Base-by-base conservation (phyloP, 2,113 vertebrate genomes). In the Myrmophylax atrothorax region DNA sequence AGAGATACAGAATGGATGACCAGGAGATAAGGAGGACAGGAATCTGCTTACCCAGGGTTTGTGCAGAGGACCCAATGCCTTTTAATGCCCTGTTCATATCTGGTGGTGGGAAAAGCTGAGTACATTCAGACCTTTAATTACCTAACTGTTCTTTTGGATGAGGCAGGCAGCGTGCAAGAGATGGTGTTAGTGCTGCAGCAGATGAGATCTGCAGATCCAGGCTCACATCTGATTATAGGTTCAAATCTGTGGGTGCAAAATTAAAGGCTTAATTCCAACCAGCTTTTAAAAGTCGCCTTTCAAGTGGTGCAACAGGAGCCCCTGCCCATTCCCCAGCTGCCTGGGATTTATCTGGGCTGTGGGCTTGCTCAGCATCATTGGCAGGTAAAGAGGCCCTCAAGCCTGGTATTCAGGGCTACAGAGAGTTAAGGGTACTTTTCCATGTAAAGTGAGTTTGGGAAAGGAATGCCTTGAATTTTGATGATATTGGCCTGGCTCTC, bases 391-490 rank as follows among this genome's bases (percentile, higher is more conserved):
- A 92, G 59, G 81, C 69, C 73, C 88, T 95, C 89, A 49, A 81
- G 68, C 64, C 94, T 91, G 90, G 89, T 85, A 73, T 84, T 88
- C 47, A 17, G 72, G 87, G 73, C 88, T 89, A 84, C 49, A 53
- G 89, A 86, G 78, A 87, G 81, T 89, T 83, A 91, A 93, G 94
- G 91, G 78, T 63, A 55, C 76, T 90, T 84, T 86, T 87, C 86
- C 72, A 88, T 31, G 60, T 80, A 76, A 91, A 84, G 68, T 33
- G 47, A 11, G 7, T 91, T 96, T 93, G 83, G 93, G 90, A 96
- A 96, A 95, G 88, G 92, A 94, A 96, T 95, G 94, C 92, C 90
- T 95, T 91, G 94, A 87, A 94, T 92, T 90, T 92, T 92, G 94
- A 92, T 89, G 84, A 42, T 87, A 70, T 92, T 91, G 93, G 91